phyloP scores from a whole-genome alignment of 2,797 vertebrate species.

The Channa striata region DNA sequence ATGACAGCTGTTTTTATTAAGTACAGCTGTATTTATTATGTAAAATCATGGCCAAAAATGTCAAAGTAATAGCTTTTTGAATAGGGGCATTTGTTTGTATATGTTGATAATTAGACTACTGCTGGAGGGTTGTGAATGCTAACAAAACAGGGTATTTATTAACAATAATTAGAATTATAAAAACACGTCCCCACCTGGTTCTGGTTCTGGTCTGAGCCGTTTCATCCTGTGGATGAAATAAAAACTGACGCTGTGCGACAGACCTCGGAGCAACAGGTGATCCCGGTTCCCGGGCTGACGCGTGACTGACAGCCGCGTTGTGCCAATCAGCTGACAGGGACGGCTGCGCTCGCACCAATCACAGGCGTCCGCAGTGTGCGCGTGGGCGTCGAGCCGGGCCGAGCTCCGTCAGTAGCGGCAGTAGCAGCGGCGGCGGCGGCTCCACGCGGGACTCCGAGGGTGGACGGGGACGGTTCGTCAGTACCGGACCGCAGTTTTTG shows the following conservation, averaged over 20 bases:
- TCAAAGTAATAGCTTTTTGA: too few species aligned
- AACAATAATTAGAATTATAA: too few species aligned
- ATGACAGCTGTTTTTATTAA: too few species aligned
- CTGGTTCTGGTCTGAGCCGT: too few species aligned
- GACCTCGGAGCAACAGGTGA: conserved; percentile 77
- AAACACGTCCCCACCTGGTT: too few species aligned
- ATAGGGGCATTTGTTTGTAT: too few species aligned
- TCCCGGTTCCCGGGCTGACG: conserved; percentile 51
- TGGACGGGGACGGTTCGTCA: conserved; percentile 6
- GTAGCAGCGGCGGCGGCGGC: conserved; percentile 43
- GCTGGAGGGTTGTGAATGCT: too few species aligned
- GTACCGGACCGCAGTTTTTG: neutral
- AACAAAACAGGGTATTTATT: too few species aligned
- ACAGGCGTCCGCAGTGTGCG: conserved; percentile 24
- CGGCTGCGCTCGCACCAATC: conserved; percentile 38
- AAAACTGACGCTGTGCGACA: conserved; percentile 32
- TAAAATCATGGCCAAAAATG: too few species aligned
- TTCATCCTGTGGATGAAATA: neutral
- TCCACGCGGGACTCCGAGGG: conserved; percentile 46
- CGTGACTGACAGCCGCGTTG: conserved; percentile 38
- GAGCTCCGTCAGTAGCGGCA: conserved; percentile 14
- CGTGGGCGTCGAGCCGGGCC: conserved; percentile 57
- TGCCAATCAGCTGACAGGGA: conserved; percentile 55
- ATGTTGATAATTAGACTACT: too few species aligned
- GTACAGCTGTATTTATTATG: too few species aligned